Base-by-base conservation (phyloP, 2,113 vertebrate species). In the Speoplatyrhinus poulsoni region DNA sequence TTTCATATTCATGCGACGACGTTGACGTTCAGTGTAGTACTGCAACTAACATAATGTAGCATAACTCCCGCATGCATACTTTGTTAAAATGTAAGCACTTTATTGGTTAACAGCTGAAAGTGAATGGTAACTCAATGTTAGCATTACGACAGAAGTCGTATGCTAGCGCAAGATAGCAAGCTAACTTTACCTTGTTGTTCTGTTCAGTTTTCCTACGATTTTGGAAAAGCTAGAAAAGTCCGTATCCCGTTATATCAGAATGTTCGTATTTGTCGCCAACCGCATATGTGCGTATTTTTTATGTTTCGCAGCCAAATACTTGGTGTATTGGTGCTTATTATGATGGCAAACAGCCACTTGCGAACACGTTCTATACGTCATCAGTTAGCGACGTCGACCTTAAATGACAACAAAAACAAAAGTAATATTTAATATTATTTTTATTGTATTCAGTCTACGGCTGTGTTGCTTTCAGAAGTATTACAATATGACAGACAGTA, bases 341-440 rank as follows among this genome's bases (percentile, higher is more conserved):
- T 92, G 85, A 91, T 87, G 86, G 89, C 89, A 86, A 91, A 60
- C 33, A 46, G 19, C 11, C 33, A 41, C n/a, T 55, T 55, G 89
- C 89, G 85, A 90, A 83, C 90, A 92, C 91, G 91, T 90, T 91
- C 80, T 17, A 0, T 1, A 65, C 89, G 87, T 92, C 91, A 90
- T 54, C 13, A 11, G 19, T 52, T 0, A 0, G 91, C 88, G 91
- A 89, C 89, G 88, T 72, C 90, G 19, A 72, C 60, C 76, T 52
- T 66, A 81, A 64, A 86, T 91, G 89, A 73, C 89, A 61, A 26
- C n/a, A 68, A 33, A 16, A 64, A 47, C 60, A 80, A 84, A 82
- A 82, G 59, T 3, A 5, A 54, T 53, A 65, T 50, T 12, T 19
- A 19, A 1, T 19, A 1, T 19, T 6, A 3, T 58, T 58, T 58